Conservation (phyloP, 1,140 invertebrate genomes). For the Eupeodes corollae region DNA sequence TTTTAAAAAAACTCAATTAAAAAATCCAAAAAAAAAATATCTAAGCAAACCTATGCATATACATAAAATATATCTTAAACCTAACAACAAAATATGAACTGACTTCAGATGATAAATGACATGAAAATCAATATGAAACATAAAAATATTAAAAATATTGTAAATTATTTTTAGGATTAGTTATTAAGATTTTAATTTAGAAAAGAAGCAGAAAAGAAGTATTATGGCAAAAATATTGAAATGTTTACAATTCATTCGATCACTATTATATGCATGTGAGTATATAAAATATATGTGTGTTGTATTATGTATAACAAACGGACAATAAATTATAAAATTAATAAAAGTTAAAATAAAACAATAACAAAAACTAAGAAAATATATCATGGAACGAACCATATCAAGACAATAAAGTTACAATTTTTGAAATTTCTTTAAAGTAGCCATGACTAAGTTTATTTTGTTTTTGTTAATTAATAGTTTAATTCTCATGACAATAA, state of each 20-base stretch:
- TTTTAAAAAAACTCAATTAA: slow-evolving; percentile 11
- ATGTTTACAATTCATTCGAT: slow-evolving; percentile 8
- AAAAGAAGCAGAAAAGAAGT: not conserved
- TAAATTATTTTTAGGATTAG: not conserved
- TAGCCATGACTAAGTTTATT: no score
- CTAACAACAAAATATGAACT: slow-evolving; percentile 1
- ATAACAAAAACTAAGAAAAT: not conserved
- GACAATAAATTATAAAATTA: slow-evolving; percentile 1
- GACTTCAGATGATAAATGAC: slow-evolving; percentile 3
- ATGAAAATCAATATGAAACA: slow-evolving; percentile 2
- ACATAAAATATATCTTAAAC: no score
- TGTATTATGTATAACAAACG: slow-evolving; percentile 11
- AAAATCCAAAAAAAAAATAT: no score
- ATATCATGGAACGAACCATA: no score
- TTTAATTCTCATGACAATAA: no score
- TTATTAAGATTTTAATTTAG: not conserved
- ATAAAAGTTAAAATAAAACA: not conserved
- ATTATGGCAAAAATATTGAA: not conserved
- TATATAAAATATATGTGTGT: slow-evolving; percentile 10
- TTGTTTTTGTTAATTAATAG: no score
- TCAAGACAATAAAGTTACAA: no score
- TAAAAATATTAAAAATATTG: not conserved
- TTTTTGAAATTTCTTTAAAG: no score
- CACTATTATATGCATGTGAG: slow-evolving; percentile 22
- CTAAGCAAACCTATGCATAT: no score